Base-by-base conservation (phyloP, 2,113 vertebrate species). In the Perccottus glenii region DNA sequence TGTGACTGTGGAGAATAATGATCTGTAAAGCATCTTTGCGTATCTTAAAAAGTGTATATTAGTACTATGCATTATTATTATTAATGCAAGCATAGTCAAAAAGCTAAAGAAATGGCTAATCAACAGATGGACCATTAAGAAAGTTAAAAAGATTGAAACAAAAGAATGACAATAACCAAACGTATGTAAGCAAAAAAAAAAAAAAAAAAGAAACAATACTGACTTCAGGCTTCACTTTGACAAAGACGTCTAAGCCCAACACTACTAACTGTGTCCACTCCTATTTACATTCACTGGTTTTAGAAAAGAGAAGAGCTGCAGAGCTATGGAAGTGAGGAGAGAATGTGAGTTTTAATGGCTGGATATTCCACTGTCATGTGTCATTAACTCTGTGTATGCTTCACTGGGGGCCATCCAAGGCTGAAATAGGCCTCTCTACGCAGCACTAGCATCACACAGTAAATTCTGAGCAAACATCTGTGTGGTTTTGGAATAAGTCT, bases 361-460 rank as follows among this genome's bases (percentile, higher is more conserved):
- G 11, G 64, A 75, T 70, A 63, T 60, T 64, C 6, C 15, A 44
- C 36, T 46, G 5, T 49, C n/a, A 57, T 46, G 59, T 48, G 64
- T 65, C 12, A 12, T 64, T 60, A 43, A 63, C n/a, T 2, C n/a
- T 66, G 33, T 5, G 0, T 12, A 35, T 58, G 19, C 16, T 5
- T 44, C 16, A 19, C 32, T 59, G 43, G 15, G 36, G 56, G 60
- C 27, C 12, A 32, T 42, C 40, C 52, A 9, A 19, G 11, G 16
- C 19, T 63, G 35, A 79, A 58, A 69, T 16, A 42, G 48, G 15
- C 16, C n/a, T 16, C 42, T 60, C 50, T 14, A 5, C 9, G 19
- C 12, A 38, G 14, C 16, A 15, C 38, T 15, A 61, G 57, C 32
- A 48, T 38, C 15, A 14, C 33, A 43, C 43, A 50, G 32, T 32